Evolutionary conservation across 2,888 invertebrate species (phyloP).

Genomic region (Himalopsyche kuldschensis): DNA sequence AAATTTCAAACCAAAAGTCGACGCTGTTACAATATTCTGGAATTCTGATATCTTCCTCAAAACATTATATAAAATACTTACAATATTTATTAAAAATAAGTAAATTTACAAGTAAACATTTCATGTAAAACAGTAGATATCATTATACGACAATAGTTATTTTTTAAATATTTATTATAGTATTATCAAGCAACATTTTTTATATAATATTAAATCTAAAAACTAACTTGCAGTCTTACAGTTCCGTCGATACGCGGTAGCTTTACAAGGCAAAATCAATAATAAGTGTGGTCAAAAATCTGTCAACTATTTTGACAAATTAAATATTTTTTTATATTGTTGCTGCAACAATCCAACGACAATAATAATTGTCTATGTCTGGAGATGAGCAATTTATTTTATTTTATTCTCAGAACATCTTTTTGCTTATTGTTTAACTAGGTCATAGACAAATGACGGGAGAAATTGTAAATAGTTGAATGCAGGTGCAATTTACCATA

Average conservation of each 20-base stretch:
- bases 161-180: neutral
- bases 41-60: neutral
- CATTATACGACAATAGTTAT: neutral
- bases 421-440: neutral
- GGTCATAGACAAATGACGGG: neutral
- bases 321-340: neutral
- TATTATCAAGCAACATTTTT: neutral
- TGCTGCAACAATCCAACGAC: neutral
- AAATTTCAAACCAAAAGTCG: neutral
- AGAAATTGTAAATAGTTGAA: no score
- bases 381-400: no score
- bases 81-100: neutral
- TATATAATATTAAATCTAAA: neutral
- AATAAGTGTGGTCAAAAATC: neutral
- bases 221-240: constrained; percentile 32
- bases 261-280: constrained; percentile 25
- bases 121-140: neutral
- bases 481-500: neutral
- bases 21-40: neutral
- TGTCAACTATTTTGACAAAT: neutral
- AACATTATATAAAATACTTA: neutral
- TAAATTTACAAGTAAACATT: neutral
- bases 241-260: constrained; percentile 32
- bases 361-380: no score
- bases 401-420: no score